These are phyloP conservation scores for Bombus fervidus DNA, from an alignment of 1,140 invertebrate species.

Conservation along the genomic window DNA sequence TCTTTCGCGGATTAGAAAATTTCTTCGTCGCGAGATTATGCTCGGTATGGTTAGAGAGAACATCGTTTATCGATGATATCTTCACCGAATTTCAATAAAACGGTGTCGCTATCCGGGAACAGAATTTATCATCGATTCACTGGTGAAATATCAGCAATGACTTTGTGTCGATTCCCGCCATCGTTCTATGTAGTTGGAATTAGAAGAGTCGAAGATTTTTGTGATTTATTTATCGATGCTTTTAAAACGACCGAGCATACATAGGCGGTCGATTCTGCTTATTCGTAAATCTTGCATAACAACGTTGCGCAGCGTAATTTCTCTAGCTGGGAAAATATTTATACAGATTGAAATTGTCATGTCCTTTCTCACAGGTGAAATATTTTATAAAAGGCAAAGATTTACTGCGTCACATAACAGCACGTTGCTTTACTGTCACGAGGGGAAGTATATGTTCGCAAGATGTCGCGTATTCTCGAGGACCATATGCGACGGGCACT, in stretches of 20 bases:
- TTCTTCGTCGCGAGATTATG: slow-evolving; percentile 21
- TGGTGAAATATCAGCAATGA: neutral
- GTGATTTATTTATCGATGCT: neutral
- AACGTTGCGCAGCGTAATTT: neutral
- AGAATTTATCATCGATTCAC: neutral
- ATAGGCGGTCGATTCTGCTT: neutral
- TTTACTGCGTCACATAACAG: slow-evolving; percentile 12
- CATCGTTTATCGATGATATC: neutral
- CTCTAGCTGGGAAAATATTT: neutral
- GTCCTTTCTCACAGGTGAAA: neutral
- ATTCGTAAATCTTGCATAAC: neutral
- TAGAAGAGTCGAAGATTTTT: neutral
- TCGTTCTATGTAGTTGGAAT: neutral
- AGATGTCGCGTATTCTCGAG: slow-evolving; percentile 23
- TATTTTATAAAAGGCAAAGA: neutral
- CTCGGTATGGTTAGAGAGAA: neutral
- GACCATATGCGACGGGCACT: neutral
- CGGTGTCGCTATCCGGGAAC: neutral
- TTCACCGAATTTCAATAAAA: slow-evolving; percentile 49
- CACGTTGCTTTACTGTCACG: neutral
- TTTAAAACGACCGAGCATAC: neutral
- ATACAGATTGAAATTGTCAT: neutral
- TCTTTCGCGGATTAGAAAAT: slow-evolving; percentile 26
- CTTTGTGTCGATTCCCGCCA: neutral
- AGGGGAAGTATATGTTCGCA: neutral